Conservation (phyloP, 1,140 invertebrate genomes). For the Saccostrea cuccullata region DNA sequence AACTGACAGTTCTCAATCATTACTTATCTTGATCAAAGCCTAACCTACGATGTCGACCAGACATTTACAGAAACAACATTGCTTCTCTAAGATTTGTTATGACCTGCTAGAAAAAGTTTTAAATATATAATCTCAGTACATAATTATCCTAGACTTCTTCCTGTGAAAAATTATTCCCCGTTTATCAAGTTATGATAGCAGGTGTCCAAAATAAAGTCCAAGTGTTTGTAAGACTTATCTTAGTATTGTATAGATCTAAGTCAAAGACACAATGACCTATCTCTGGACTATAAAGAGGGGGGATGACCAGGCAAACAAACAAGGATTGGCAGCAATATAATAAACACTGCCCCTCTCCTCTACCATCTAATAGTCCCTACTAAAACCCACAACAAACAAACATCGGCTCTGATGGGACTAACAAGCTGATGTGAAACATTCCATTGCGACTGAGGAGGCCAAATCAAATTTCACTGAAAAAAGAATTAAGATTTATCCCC, state of each 20-base stretch:
- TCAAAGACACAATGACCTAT: conserved; percentile 15
- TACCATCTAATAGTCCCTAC: conserved; percentile 2
- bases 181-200: conserved; percentile 27
- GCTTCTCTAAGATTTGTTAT: not conserved
- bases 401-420: not conserved
- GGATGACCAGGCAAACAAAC: conserved; percentile 18
- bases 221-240: conserved; percentile 20
- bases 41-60: not conserved
- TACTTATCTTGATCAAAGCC: conserved; percentile 17
- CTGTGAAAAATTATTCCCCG: not conserved
- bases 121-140: not conserved
- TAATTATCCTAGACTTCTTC: not conserved
- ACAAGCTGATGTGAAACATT: conserved; percentile 3
- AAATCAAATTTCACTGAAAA: not conserved
- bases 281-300: conserved; percentile 8
- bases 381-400: not conserved
- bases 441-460: not conserved
- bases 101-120: not conserved
- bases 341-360: not conserved
- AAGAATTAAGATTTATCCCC: not conserved
- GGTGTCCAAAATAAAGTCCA: conserved; percentile 16
- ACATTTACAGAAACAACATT: not conserved
- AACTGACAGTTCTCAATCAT: conserved; percentile 27
- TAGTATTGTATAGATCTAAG: not conserved
- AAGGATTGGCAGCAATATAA: conserved; percentile 2